Evolutionary conservation across 2,113 vertebrate genomes (phyloP).

Genomic region (Labrus mixtus): DNA sequence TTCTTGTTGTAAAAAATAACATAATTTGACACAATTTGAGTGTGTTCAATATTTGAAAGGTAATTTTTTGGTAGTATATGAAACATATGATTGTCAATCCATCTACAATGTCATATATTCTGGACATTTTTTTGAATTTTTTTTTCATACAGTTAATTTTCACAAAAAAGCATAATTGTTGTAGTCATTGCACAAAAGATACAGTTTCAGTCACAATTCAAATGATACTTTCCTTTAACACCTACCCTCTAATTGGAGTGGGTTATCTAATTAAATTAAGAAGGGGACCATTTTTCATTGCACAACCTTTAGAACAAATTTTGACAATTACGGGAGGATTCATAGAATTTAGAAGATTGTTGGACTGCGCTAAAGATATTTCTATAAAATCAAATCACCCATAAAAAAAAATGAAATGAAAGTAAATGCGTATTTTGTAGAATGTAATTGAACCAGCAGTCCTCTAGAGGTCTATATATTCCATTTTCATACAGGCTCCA

Average conservation of each 20-base stretch:
- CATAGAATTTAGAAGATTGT: not conserved
- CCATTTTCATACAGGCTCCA: not conserved
- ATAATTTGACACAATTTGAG: too few species aligned
- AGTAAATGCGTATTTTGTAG: not conserved
- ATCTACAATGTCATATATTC: too few species aligned
- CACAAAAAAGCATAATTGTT: too few species aligned
- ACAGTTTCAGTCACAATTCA: too few species aligned
- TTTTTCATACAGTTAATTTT: not conserved
- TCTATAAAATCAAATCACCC: not conserved
- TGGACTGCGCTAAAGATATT: slow-evolving; percentile 10
- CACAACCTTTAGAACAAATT: not conserved
- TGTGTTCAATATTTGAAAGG: too few species aligned
- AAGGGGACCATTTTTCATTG: not conserved
- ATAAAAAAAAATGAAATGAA: not conserved
- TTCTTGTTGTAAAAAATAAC: too few species aligned
- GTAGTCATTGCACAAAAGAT: not conserved
- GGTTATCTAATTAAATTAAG: not conserved
- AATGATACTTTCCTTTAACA: not conserved
- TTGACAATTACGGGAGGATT: not conserved
- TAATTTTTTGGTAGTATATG: too few species aligned
- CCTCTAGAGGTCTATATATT: not conserved
- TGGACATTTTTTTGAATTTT: too few species aligned
- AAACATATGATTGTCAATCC: too few species aligned
- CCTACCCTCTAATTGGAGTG: not conserved
- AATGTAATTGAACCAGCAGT: not conserved